Evolutionary conservation across 2,888 invertebrate genomes (phyloP), one percentile per base, ranked within the genome.

Genomic region (Proisotoma minuta): DNA sequence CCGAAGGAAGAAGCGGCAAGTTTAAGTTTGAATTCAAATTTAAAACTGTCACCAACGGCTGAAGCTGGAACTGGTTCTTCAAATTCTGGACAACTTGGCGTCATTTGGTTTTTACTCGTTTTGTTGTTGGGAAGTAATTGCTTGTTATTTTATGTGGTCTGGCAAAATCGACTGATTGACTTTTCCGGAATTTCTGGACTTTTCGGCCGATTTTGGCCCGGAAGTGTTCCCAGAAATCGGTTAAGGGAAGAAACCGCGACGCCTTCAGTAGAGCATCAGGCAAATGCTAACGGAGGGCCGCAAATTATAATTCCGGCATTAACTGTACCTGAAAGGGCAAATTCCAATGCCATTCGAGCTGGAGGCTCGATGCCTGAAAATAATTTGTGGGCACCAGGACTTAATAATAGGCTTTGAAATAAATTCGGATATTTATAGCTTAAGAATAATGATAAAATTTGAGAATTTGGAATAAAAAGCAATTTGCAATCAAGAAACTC

Each of bases 51-150:
- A 8, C 34, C 34, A 34, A 8, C 34, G 34, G 8, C 34, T 10
- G 23, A 49, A 5, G 24, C 18, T 4, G 5, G 23, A 22, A 20
- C 8, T 3, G 18, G 23, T 22, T 15, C 49, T 8, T 49, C 49
- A 8, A 3, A 20, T 23, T 4, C 49, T 23, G 5, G n/a, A 8
- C 51, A 24, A 27, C 20, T 51, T 12, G 27, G n/a, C 24, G n/a
- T 51, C n/a, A 51, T 51, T 27, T 51, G 51, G 51, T 12, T 51
- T 20, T 26, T 51, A 15, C 26, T 51, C 4, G 28, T 51, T 18
- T 26, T 27, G 8, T 28, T 51, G 4, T 27, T 27, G 2, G n/a
- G 24, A 8, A 51, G 26, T 4, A 51, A 51, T 27, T 5, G 27
- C 10, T 20, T 51, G 3, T n/a, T 51, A 3, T 10, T 51, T n/a